phyloP scores from a whole-genome alignment of 1,140 invertebrate species.

The Plutomurus gul region DNA sequence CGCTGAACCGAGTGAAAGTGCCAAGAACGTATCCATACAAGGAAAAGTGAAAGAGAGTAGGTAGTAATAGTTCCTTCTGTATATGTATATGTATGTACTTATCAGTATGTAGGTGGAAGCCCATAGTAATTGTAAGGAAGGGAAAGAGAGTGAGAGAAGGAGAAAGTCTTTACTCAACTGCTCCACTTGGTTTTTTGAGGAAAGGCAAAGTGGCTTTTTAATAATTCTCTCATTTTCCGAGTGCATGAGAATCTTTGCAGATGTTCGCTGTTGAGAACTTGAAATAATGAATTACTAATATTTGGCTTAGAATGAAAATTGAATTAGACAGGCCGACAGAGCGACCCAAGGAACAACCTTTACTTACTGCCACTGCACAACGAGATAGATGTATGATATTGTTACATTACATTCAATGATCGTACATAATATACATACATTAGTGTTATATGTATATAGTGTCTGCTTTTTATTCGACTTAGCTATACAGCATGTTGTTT shows the following conservation, averaged over 20 bases:
- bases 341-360: neutral
- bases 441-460: too few species aligned
- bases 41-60: too few species aligned
- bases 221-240: constrained; percentile 21
- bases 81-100: too few species aligned
- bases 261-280: neutral
- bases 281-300: constrained; percentile 31
- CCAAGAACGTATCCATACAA: too few species aligned
- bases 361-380: neutral
- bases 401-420: neutral
- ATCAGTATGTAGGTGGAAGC: neutral
- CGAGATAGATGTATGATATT: neutral
- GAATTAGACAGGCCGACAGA: constrained; percentile 5
- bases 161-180: neutral
- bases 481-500: neutral
- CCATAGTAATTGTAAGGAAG: neutral
- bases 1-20: too few species aligned
- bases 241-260: constrained; percentile 28
- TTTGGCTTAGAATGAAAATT: constrained; percentile 30
- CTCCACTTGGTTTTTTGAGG: neutral
- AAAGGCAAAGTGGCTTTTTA: constrained; percentile 27
- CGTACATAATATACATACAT: too few species aligned
- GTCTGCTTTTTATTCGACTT: too few species aligned
- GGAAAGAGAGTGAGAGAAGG: neutral
- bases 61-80: too few species aligned